phyloP scores from a whole-genome alignment of 2,113 vertebrate genomes.

The Oxygymnocypris stewartii region DNA sequence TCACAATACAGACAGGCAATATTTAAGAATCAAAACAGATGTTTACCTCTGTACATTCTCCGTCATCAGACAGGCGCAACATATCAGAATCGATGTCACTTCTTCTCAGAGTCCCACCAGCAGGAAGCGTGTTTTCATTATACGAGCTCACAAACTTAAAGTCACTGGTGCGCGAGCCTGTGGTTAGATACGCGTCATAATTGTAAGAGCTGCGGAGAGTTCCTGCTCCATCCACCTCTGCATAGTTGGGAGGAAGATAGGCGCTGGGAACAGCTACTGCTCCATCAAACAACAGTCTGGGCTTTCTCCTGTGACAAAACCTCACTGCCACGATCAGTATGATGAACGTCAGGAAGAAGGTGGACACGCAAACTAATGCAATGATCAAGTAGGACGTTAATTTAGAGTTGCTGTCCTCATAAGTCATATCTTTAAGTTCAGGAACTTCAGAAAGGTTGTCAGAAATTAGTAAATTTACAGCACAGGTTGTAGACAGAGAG shows the following conservation, averaged over 20 bases:
- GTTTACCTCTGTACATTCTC: conserved; percentile 32
- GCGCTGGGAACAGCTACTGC: conserved; percentile 67
- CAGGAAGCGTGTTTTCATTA: conserved; percentile 62
- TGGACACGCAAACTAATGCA: conserved; percentile 67
- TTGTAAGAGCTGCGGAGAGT: conserved; percentile 70
- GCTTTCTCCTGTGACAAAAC: conserved; percentile 63
- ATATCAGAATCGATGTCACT: conserved; percentile 32
- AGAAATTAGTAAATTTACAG: conserved; percentile 73
- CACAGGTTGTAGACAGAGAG: conserved; percentile 73
- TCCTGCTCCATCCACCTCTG: conserved; percentile 63
- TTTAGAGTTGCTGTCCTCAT: conserved; percentile 66
- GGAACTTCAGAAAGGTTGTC: conserved; percentile 78
- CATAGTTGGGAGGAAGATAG: conserved; percentile 70
- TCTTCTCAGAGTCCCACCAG: conserved; percentile 51
- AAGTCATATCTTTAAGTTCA: conserved; percentile 69
- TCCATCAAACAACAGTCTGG: conserved; percentile 70
- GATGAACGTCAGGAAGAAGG: conserved; percentile 73
- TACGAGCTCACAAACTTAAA: conserved; percentile 69
- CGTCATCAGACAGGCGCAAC: conserved; percentile 11
- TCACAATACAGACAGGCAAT: neutral
- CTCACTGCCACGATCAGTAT: conserved; percentile 71
- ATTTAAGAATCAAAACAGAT: neutral
- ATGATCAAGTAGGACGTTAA: conserved; percentile 74
- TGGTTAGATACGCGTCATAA: conserved; percentile 67
- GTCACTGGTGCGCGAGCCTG: conserved; percentile 68